Base-by-base conservation (phyloP, 2,888 invertebrate genomes). In the Tenthredo notha region DNA sequence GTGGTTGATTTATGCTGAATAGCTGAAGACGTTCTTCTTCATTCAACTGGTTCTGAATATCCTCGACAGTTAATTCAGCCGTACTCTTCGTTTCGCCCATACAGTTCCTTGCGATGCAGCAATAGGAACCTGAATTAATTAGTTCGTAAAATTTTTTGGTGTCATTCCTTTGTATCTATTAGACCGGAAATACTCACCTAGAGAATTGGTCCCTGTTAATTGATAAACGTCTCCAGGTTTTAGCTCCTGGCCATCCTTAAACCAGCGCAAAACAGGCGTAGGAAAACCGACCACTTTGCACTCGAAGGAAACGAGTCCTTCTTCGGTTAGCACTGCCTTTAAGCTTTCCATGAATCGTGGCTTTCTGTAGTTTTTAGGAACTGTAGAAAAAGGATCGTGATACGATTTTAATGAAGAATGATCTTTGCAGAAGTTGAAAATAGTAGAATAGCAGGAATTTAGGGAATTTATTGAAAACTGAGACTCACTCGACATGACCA, bases 231-330 rank as follows among this genome's bases (percentile, higher is more conserved):
- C 98, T 10, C 98, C 98, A 0, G 98, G 98, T 91, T 97, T 97
- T 67, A 99, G 94, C 92, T 98, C 98, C 91, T 98, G 97, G 0
- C 98, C 98, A 92, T 98, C 98, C 94, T 98, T 98, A 93, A 97
- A 98, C 98, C 98, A 98, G 90, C 97, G 96, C 0, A 98, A 94
- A 80, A 96, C 94, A 0, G 98, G 98, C 0, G 98, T 98, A 0
- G 98, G 98, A 89, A 98, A 98, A 0, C 98, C 98, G 2, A 98
- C 98, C 0, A 98, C 98, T 93, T 98, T 98, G 92, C 98, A 98
- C 92, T 98, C 98, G 91, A 98, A 98, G 0, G 98, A 98, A 0
- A 98, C 98, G 50, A 98, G 94, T 0, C 98, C 98, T 94, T 98
- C 98, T 92, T 98, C 98, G 0, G 98, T 98, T 72, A 98, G 94